Evolutionary conservation across 2,888 invertebrate genomes (phyloP), one percentile per base, ranked within the genome.

Genomic region (Ophion costatus): DNA sequence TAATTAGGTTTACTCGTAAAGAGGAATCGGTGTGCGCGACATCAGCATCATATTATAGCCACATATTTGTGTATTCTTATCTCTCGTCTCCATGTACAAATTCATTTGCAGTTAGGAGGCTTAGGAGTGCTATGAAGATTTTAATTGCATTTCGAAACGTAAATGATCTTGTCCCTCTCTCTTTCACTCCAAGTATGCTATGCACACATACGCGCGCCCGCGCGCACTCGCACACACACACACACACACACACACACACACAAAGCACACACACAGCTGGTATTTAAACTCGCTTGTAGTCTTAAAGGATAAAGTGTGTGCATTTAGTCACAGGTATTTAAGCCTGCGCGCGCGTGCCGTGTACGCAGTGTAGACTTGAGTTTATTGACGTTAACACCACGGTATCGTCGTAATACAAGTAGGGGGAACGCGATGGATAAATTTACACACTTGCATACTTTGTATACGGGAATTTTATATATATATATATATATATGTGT

Each of bases 361-460:
- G 71, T 81, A 76, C 76, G 64, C 80, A 76, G 82, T 74, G 83
- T 77, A 61, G 86, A 80, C 84, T 86, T 88, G 87, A 86, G 81
- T 84, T 84, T 84, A 84, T 84, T 82, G 82, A 82, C 81, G 81
- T 82, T 82, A 87, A 87, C 79, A 75, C 74, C 78, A 33, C 38
- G 56, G 59, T 24, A 85, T 87, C 86, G 83, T 82, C 70, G 84
- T 80, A 71, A 79, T 86, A 82, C 70, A 81, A 80, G 82, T 80
- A 38, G 57, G 24, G 33, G 56, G 51, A 67, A 64, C 57, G 38
- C 73, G 79, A 73, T 61, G 70, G 73, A 83, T 56, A 38, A 63
- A 78, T 74, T 74, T 57, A 45, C 78, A 64, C 71, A 81, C 75
- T 24, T 51, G 59, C 59, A 42, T 45, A 10, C 14, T 17, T 70